Conservation (phyloP, 2,888 invertebrate genomes). For the Steinernema scapterisci region DNA sequence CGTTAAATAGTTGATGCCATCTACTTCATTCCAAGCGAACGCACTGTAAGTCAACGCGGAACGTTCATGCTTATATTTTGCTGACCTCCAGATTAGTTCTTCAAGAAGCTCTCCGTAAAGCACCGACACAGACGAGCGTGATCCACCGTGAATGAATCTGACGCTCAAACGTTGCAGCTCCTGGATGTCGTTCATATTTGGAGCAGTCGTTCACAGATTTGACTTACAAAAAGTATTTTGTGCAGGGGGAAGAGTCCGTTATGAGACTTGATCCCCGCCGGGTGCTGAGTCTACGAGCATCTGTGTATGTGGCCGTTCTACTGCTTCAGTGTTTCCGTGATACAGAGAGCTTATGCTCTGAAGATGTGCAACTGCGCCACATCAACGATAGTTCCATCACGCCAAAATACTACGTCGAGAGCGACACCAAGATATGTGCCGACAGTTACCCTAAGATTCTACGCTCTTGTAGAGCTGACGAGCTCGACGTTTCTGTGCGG, state of each 20-base stretch:
- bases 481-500: constrained; percentile 14
- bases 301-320: neutral
- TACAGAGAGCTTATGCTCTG: neutral
- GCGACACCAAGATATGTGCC: constrained; percentile 11
- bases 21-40: too few relatives aligned
- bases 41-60: too few relatives aligned
- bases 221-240: too few relatives aligned
- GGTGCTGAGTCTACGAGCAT: too few relatives aligned
- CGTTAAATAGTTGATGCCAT: too few relatives aligned
- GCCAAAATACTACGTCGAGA: neutral
- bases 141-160: neutral
- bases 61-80: too few relatives aligned
- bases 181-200: neutral
- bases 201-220: too few relatives aligned
- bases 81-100: too few relatives aligned
- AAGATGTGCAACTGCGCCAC: constrained; percentile 19
- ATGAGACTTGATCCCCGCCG: neutral
- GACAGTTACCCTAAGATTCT: neutral
- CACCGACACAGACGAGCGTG: too few relatives aligned
- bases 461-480: neutral
- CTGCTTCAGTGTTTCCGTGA: too few relatives aligned
- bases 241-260: neutral
- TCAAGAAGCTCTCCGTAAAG: too few relatives aligned
- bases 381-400: neutral
- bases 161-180: neutral